phyloP scores from a whole-genome alignment of 2,113 vertebrate genomes.

The Opisthocomus hoazin region DNA sequence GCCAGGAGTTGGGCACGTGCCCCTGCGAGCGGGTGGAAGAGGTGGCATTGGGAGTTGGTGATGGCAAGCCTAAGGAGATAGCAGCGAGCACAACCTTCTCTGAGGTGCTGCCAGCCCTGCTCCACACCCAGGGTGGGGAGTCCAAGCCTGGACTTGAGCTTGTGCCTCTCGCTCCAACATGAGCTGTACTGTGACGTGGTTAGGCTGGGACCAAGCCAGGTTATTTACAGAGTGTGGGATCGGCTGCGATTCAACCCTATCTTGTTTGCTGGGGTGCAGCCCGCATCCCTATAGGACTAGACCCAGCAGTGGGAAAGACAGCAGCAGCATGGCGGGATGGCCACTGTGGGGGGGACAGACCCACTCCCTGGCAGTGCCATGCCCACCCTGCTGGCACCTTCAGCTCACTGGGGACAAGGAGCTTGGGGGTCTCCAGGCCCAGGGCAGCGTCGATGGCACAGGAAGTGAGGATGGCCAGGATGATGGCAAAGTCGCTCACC shows the following conservation, averaged over 20 bases:
- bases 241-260: neutral
- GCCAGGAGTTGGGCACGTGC: neutral
- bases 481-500: slow-evolving; percentile 72
- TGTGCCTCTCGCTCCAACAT: neutral
- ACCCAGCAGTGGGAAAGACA: neutral
- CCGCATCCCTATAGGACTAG: neutral
- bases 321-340: neutral
- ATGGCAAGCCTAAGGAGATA: neutral
- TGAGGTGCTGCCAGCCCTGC: neutral
- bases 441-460: slow-evolving; percentile 65
- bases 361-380: rapidly evolving
- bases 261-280: neutral
- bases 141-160: neutral
- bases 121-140: neutral
- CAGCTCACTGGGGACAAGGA: slow-evolving; percentile 73
- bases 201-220: neutral
- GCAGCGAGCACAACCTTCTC: neutral
- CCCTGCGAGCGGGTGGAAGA: neutral
- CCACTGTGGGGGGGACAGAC: neutral
- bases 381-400: slow-evolving; percentile 63
- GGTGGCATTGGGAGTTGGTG: rapidly evolving
- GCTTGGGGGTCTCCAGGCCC: slow-evolving; percentile 78
- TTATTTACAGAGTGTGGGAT: neutral
- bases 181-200: neutral
- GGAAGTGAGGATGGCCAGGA: slow-evolving; percentile 74